Evolutionary conservation across 2,113 vertebrate genomes (phyloP), one percentile per base, ranked within the genome.

Genomic region (Morone saxatilis): DNA sequence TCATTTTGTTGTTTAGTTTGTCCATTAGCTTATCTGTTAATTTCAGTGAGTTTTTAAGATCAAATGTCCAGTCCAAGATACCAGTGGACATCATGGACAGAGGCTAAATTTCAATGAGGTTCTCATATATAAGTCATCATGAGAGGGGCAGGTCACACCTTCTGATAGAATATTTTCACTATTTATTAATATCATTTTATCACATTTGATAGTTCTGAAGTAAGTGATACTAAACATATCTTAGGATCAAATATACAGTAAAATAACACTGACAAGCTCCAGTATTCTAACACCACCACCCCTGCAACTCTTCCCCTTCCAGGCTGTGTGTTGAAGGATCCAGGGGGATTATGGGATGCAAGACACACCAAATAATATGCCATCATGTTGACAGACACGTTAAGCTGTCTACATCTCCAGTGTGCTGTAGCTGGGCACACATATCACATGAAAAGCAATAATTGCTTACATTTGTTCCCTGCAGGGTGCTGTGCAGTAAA

Each of bases 271-370:
- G 71, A 47, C 47, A 48, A 66, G 41, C 61, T 65, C 4, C n/a
- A 10, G 43, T 60, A 41, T 61, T 48, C 69, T 41, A 75, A 59
- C 78, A 79, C 48, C 50, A 67, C 61, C 45, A 83, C 76, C 73
- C 51, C 61, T 61, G 72, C 60, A 76, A 67, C 66, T 59, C 43
- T 48, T 73, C 70, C 78, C 69, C 75, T 70, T 82, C 79, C 80
- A 72, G 59, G 68, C 76, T 81, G 68, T 71, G 84, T 88, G 88
- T 57, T 71, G 73, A 80, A 69, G 41, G 75, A 91, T 86, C 79
- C 71, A 22, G 51, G 22, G 71, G 89, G 93, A 94, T 93, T 91
- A 93, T 78, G 80, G 60, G 82, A 88, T 67, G 69, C 71, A 71
- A 76, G 69, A 40, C 81, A 53, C 63, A 88, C 65, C 77, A 86